Conservation (phyloP, 2,113 vertebrate genomes). For the Planiliza haematocheilus region DNA sequence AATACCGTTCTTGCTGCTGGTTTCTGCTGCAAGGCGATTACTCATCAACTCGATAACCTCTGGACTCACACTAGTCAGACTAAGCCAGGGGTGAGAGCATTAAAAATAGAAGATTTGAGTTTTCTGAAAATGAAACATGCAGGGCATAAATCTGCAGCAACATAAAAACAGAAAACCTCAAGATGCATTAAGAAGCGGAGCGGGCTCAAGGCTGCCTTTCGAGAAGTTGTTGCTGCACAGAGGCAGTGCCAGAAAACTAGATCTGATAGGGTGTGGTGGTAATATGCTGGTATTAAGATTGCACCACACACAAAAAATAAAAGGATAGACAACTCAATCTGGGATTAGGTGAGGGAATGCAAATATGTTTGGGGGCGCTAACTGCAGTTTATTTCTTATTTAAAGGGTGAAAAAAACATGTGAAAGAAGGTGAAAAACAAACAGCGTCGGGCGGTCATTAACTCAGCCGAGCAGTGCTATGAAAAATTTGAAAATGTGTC, state of each 20-base stretch:
- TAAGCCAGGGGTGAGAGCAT: constrained; percentile 27
- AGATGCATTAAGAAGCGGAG: constrained; percentile 21
- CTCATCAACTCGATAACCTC: constrained; percentile 54
- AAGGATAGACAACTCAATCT: constrained; percentile 51
- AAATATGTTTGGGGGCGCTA: constrained; percentile 41
- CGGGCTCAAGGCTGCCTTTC: constrained; percentile 15
- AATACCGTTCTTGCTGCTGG: constrained; percentile 38
- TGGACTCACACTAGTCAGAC: constrained; percentile 42
- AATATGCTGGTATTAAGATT: constrained; percentile 22
- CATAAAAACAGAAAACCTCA: constrained; percentile 9
- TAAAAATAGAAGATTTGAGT: constrained; percentile 34
- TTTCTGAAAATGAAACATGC: constrained; percentile 29
- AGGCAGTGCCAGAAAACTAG: constrained; percentile 23
- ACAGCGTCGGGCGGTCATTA: no score
- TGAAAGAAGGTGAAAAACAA: not conserved
- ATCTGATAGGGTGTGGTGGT: constrained; percentile 36
- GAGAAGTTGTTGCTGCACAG: constrained; percentile 1
- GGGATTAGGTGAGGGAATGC: constrained; percentile 34
- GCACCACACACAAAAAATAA: constrained; percentile 26
- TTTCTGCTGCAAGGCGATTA: constrained; percentile 61
- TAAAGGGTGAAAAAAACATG: constrained; percentile 22
- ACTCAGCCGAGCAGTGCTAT: no score
- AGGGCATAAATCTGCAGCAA: constrained; percentile 12
- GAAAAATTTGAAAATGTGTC: no score
- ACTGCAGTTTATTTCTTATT: constrained; percentile 26